These are phyloP conservation scores for Brachypalpus laphriformis DNA, from an alignment of 2,888 invertebrate genomes.

Conservation along the genomic window DNA sequence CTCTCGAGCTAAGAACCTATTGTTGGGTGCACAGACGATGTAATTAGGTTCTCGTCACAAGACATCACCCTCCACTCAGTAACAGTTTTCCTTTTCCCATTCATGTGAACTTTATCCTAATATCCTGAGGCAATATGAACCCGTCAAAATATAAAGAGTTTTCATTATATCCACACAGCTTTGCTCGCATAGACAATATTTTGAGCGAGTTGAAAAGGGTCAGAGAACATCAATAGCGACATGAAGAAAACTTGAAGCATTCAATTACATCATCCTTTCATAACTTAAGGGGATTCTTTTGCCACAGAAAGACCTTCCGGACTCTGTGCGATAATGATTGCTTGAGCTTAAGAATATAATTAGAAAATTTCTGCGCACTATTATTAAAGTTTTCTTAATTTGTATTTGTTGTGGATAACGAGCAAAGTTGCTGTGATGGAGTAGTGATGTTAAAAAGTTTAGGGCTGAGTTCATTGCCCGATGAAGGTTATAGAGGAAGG, in stretches of 20 bases:
- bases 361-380: constrained; percentile 18
- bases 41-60: constrained; percentile 40
- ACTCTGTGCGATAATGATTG: constrained; percentile 12
- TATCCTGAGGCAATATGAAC: constrained; percentile 58
- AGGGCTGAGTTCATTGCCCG: too few relatives aligned
- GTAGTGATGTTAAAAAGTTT: background rate
- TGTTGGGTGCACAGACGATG: constrained; percentile 7
- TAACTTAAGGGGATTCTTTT: constrained; percentile 26
- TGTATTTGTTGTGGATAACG: background rate
- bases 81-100: constrained; percentile 33
- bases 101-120: constrained; percentile 49
- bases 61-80: background rate
- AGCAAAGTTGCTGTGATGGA: too few relatives aligned
- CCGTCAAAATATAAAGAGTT: constrained; percentile 59
- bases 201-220: constrained; percentile 18
- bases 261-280: constrained; percentile 58
- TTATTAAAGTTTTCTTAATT: constrained; percentile 20
- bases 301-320: background rate
- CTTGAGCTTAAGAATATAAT: background rate
- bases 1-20: background rate
- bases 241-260: constrained; percentile 9
- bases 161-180: constrained; percentile 36
- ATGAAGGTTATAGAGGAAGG: too few relatives aligned
- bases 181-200: constrained; percentile 12
- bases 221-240: constrained; percentile 44